Percentiles rank a stretch among this genome's conserved stretches.
phyloP scores from a whole-genome alignment of 2,888 invertebrate genomes.

The Oscheius sp. region DNA sequence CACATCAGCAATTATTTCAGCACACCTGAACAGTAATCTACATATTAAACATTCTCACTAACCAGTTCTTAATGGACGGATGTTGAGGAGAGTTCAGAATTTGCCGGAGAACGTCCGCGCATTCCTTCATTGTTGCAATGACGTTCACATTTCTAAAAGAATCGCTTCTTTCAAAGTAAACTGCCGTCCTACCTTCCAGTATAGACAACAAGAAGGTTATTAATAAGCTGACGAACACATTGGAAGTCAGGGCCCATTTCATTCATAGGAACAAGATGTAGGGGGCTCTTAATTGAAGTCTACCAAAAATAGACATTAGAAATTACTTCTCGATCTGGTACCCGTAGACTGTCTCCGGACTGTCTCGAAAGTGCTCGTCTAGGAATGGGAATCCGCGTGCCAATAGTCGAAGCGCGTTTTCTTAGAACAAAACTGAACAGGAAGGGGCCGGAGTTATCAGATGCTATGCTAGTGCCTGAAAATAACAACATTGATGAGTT shows the following conservation, averaged over 20 bases:
- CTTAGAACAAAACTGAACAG: constrained; percentile 71
- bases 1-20: constrained; percentile 70
- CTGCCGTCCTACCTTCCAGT: constrained; percentile 48
- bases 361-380: constrained; percentile 68
- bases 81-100: constrained; percentile 72
- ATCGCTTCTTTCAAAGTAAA: neutral
- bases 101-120: constrained; percentile 69
- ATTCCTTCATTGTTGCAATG: constrained; percentile 65
- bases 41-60: neutral
- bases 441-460: constrained; percentile 72
- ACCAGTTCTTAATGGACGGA: constrained; percentile 71
- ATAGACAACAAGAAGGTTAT: constrained; percentile 69
- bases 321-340: constrained; percentile 70
- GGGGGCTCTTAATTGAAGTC: constrained; percentile 57
- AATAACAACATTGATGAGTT: neutral
- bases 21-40: constrained; percentile 57
- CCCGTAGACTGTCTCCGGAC: constrained; percentile 70
- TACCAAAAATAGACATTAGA: neutral
- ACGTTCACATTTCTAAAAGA: constrained; percentile 60
- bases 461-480: constrained; percentile 71
- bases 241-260: constrained; percentile 73
- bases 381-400: constrained; percentile 71
- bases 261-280: constrained; percentile 67
- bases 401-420: constrained; percentile 73
- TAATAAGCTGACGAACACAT: constrained; percentile 70